phyloP scores from a whole-genome alignment of 2,888 invertebrate genomes.

The Incurvaria masculella region DNA sequence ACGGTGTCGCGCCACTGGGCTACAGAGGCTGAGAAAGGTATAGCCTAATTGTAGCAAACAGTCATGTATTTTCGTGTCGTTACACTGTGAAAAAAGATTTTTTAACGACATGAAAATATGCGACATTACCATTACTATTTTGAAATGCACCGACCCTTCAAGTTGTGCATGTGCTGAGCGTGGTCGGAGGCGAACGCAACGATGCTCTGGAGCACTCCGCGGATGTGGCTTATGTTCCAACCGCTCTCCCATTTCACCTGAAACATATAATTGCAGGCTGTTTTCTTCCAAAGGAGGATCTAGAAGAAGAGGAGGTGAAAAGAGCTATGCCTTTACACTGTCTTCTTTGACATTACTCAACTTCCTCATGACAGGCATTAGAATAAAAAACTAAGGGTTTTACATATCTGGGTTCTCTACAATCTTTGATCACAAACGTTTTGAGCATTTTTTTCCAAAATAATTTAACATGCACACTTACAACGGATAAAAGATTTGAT shows the following conservation, averaged over 20 bases:
- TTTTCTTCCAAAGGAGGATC: background rate
- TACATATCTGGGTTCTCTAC: conserved; percentile 1
- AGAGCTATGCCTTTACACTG: background rate
- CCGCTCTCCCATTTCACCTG: conserved; percentile 74
- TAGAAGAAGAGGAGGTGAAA: background rate
- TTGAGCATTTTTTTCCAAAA: conserved; percentile 4
- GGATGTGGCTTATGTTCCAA: conserved; percentile 85
- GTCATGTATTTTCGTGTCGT: no score
- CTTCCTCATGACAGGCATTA: background rate
- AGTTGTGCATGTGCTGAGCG: conserved; percentile 62
- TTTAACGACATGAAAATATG: no score
- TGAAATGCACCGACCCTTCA: no score
- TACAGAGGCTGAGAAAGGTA: no score
- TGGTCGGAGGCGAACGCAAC: conserved; percentile 73
- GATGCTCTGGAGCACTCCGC: conserved; percentile 86
- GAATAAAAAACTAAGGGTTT: conserved; percentile 4
- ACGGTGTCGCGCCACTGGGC: no score
- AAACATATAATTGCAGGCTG: conserved; percentile 12
- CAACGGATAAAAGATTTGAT: no score
- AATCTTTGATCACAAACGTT: conserved; percentile 1
- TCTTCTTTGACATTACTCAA: background rate
- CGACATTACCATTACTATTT: no score
- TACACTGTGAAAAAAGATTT: no score
- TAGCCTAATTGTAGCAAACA: no score
- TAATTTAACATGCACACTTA: no score